Evolutionary conservation across 2,113 vertebrate species (phyloP).

Genomic region (Dipodomys spectabilis): DNA sequence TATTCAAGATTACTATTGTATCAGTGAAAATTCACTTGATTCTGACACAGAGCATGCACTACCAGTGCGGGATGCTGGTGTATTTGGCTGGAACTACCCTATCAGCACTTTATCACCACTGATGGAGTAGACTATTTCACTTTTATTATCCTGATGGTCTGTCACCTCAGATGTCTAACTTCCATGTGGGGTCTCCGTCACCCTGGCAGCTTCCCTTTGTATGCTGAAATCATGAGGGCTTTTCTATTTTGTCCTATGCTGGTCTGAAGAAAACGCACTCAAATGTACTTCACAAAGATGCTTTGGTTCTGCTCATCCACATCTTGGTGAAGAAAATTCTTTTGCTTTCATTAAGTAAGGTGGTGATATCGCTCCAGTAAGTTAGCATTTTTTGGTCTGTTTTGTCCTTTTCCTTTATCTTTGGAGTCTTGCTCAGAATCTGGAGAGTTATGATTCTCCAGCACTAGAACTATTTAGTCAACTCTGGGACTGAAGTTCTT

Average conservation of each 20-base stretch:
- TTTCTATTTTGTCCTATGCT: not conserved
- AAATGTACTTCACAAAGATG: not conserved
- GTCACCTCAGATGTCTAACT: not conserved
- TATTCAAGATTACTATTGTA: not conserved
- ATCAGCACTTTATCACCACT: not conserved
- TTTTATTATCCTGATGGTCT: not conserved
- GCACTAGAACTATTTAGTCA: not conserved
- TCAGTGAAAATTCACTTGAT: not conserved
- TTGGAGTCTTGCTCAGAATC: not conserved
- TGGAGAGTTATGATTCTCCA: not conserved
- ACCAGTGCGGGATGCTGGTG: no score
- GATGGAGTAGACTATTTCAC: not conserved
- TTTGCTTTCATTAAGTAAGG: not conserved
- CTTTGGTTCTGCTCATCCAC: not conserved
- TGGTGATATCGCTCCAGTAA: not conserved
- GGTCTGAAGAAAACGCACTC: not conserved
- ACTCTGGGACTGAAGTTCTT: not conserved
- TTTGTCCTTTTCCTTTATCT: not conserved
- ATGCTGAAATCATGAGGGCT: not conserved
- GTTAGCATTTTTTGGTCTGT: not conserved
- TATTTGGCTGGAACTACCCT: not conserved
- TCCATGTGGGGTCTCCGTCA: not conserved
- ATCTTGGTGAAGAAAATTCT: not conserved
- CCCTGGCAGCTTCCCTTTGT: not conserved
- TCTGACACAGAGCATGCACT: not conserved